Evolutionary conservation across 2,113 vertebrate genomes (phyloP), one percentile per base, ranked within the genome.

Genomic region (Formicarius rufipectus): DNA sequence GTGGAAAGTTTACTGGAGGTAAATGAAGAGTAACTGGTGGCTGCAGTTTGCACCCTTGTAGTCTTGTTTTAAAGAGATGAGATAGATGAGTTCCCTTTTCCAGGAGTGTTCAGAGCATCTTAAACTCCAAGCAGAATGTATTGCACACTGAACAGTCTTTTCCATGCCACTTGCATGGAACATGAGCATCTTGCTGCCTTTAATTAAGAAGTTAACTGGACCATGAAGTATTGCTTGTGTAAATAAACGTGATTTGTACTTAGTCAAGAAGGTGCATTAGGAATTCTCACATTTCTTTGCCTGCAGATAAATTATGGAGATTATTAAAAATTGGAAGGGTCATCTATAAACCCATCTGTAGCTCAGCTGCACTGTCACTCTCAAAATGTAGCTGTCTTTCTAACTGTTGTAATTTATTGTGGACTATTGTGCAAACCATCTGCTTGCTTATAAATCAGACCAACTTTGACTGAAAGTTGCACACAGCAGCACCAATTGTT

Each of bases 161-260:
- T 97, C 97, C 81, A 68, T 90, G 96, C 96, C 93, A 91, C 86
- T 97, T 98, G 97, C 87, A 96, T 97, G 95, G 97, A 98, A 97
- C 97, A 96, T 75, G 96, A 98, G 95, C 97, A 97, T 97, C 97
- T 97, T 97, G 97, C 98, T 98, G 98, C 97, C 98, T 98, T 98
- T 98, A 99, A 99, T 99, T 98, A 99, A 98, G 97, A 98, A 98
- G 98, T 97, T 98, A 98, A 98, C 97, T 98, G 98, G 98, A 98
- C 98, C 98, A 90, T 98, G 98, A 98, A 97, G 97, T 96, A 98
- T 98, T 98, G 97, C 97, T 95, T 74, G 69, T 95, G 97, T 96
- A 97, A 98, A 98, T 98, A 97, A 97, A 98, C 97, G 97, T 97
- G 97, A 98, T 98, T 98, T 98, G 96, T 97, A 93, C 88, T 89